phyloP scores from a whole-genome alignment of 2,888 invertebrate genomes.

The Schrankia costaestrigalis region DNA sequence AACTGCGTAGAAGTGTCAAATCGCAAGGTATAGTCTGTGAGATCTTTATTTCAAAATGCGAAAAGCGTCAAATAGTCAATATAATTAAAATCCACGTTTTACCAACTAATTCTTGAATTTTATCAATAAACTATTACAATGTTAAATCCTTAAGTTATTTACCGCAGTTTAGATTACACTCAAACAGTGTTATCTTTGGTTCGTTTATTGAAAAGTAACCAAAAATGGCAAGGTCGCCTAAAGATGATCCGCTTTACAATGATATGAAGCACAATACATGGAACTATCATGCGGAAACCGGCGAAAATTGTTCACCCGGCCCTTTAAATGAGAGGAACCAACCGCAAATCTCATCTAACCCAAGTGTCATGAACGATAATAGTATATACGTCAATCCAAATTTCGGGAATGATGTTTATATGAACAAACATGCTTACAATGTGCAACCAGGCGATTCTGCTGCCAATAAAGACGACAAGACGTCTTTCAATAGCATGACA shows the following conservation, averaged over 20 bases:
- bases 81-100: constrained; percentile 62
- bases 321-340: constrained; percentile 57
- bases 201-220: constrained; percentile 50
- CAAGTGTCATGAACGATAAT: constrained; percentile 55
- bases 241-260: constrained; percentile 72
- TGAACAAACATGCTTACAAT: constrained; percentile 62
- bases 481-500: constrained; percentile 49
- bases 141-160: constrained; percentile 59
- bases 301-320: constrained; percentile 62
- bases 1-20: constrained; percentile 20
- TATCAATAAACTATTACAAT: constrained; percentile 49
- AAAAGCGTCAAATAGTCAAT: constrained; percentile 65
- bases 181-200: constrained; percentile 38
- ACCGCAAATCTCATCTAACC: constrained; percentile 47
- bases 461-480: constrained; percentile 57
- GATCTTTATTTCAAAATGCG: constrained; percentile 31
- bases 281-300: constrained; percentile 67
- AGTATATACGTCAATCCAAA: constrained; percentile 59
- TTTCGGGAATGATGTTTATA: constrained; percentile 62
- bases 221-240: constrained; percentile 78
- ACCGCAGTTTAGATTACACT: constrained; percentile 28
- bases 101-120: constrained; percentile 41
- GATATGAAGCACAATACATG: constrained; percentile 71
- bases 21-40: constrained; percentile 14
- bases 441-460: constrained; percentile 53